Evolutionary conservation across 2,113 vertebrate genomes (phyloP).

Genomic region (Neolamprologus toae): DNA sequence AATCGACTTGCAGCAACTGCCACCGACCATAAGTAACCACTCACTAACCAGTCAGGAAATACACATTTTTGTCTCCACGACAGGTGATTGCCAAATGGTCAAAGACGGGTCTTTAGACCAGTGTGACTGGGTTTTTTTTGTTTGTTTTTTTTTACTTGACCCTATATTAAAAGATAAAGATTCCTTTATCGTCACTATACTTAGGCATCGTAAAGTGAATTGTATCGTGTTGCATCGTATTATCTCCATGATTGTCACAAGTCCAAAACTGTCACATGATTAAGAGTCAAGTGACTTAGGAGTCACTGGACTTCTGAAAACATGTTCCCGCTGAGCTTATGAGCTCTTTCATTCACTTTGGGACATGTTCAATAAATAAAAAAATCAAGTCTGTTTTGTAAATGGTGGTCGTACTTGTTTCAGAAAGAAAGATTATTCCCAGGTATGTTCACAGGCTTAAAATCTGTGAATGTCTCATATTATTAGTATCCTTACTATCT

Average conservation of each 20-base stretch:
- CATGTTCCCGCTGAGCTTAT: background rate
- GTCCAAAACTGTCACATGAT: background rate
- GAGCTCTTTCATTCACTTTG: background rate
- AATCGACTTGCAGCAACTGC: background rate
- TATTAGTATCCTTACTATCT: background rate
- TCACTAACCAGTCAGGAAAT: background rate
- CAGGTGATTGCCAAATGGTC: background rate
- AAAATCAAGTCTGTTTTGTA: background rate
- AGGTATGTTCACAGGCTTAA: background rate
- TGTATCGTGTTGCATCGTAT: accelerated
- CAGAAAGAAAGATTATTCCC: background rate
- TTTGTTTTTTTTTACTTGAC: accelerated
- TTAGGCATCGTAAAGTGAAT: background rate
- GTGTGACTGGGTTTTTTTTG: accelerated
- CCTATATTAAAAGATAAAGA: background rate
- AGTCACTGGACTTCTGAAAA: background rate
- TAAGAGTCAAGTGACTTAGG: background rate
- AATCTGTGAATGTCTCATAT: background rate
- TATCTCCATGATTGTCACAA: background rate
- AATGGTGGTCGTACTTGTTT: background rate
- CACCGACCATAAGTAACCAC: background rate
- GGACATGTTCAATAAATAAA: background rate
- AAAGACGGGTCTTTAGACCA: background rate
- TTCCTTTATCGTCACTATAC: background rate
- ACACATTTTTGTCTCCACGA: background rate